Conservation (phyloP, 2,888 invertebrate genomes). For the Melieria picta region DNA sequence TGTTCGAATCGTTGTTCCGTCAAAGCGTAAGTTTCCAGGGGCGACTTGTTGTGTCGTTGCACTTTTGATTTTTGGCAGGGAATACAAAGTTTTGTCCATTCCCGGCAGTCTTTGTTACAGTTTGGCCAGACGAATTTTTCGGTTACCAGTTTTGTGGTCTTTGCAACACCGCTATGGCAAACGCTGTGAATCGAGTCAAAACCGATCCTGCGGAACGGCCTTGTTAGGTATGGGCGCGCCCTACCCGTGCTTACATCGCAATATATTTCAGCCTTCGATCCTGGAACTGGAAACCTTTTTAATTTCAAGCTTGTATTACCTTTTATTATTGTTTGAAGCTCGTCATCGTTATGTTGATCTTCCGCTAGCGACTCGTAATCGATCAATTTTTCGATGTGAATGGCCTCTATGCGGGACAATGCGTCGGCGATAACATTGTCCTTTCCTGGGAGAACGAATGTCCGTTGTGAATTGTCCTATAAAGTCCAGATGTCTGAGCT, state of each 20-base stretch:
- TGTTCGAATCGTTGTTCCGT: conserved; percentile 36
- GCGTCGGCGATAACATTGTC: conserved; percentile 39
- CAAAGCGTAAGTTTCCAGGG: conserved; percentile 14
- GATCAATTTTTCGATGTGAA: neutral
- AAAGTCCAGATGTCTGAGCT: conserved; percentile 36
- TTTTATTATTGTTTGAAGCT: neutral
- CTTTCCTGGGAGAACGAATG: conserved; percentile 30
- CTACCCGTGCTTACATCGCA: conserved; percentile 21
- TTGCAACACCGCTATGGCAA: conserved; percentile 13
- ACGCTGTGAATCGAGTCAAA: conserved; percentile 27
- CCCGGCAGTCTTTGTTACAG: conserved; percentile 14
- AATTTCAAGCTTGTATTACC: neutral
- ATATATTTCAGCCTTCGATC: conserved; percentile 19
- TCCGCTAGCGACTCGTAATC: conserved; percentile 4
- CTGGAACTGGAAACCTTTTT: neutral
- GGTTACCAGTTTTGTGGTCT: conserved; percentile 10
- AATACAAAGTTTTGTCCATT: conserved; percentile 25
- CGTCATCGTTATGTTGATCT: neutral
- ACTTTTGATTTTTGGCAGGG: conserved; percentile 29
- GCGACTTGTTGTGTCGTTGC: conserved; percentile 1
- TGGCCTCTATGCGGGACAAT: conserved; percentile 26
- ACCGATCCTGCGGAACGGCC: conserved; percentile 23
- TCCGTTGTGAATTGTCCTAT: conserved; percentile 40
- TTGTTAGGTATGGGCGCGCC: conserved; percentile 25
- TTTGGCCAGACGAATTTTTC: conserved; percentile 24